Base-by-base conservation (phyloP, 2,888 invertebrate genomes). In the Lycophotia porphyrea region DNA sequence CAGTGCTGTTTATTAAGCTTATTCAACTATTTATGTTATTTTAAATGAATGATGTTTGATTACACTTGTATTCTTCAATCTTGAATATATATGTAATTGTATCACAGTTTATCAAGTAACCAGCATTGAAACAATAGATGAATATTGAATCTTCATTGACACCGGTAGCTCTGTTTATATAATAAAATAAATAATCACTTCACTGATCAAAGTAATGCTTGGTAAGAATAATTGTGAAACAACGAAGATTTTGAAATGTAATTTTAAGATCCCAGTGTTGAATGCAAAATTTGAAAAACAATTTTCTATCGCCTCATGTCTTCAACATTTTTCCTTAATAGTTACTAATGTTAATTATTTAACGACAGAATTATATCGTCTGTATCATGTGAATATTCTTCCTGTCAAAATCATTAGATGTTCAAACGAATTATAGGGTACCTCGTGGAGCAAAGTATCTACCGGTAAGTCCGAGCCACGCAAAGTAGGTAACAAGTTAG, bases 1-100 rank as follows among this genome's bases (percentile, higher is more conserved):
- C 93, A 93, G 88, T 93, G 93, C 92, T 93, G 91, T 94, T 93
- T 92, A 92, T 88, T 90, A 93, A 89, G 94, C 95, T 95, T 94
- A 90, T 90, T 92, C 87, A 85, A 89, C 85, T 75, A 86, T 88
- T 91, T 91, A 84, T 88, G 90, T 93, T 84, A 68, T 63, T 81
- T 81, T 84, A 68, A 76, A 76, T 68, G 67, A 81, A 79, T 76
- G 47, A 84, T 67, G 75, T 85, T 84, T 81, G 36, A 80, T 74
- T 75, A 78, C 85, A 78, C 80, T 85, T 81, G 75, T 81, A 82
- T 78, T 85, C 79, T 85, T 82, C 80, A 84, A 83, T 88, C 77
- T 88, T 87, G 74, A 81, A 81, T 85, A 68, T 83, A 65, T 81
- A 80, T 75, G 79, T 80, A 85, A 85, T 71, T 78, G 71, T 85